Percentiles rank a stretch among this genome's conserved stretches.
phyloP scores from a whole-genome alignment of 2,113 vertebrate species.

The Centropus bengalensis region DNA sequence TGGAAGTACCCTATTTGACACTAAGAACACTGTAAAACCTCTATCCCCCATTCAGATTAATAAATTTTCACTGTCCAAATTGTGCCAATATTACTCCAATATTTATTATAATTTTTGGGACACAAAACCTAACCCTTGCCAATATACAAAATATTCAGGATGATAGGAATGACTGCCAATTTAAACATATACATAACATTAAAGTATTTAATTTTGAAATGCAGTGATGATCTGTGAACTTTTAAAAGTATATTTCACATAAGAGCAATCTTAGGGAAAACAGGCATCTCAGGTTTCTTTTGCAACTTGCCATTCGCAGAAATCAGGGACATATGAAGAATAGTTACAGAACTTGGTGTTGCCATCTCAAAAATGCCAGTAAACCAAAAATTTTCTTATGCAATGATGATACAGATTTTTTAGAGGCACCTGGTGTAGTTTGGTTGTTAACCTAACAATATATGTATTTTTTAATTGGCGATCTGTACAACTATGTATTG shows the following conservation, averaged over 20 bases:
- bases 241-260: not conserved
- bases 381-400: not conserved
- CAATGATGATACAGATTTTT: not conserved
- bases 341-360: not conserved
- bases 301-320: not conserved
- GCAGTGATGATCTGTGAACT: not conserved
- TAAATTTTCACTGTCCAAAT: accelerated
- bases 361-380: not conserved
- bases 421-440: not conserved
- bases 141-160: not conserved
- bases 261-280: not conserved
- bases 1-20: not conserved
- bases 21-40: not conserved
- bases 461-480: not conserved
- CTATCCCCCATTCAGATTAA: not conserved
- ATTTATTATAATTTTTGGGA: not conserved
- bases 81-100: not conserved
- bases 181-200: not conserved
- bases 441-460: not conserved
- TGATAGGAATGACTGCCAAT: not conserved
- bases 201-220: not conserved
- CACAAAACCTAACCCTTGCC: not conserved
- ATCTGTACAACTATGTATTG: not conserved
- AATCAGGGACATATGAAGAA: not conserved
- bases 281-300: not conserved